Conservation (phyloP, 2,888 invertebrate genomes). For the Xylophagus ater region DNA sequence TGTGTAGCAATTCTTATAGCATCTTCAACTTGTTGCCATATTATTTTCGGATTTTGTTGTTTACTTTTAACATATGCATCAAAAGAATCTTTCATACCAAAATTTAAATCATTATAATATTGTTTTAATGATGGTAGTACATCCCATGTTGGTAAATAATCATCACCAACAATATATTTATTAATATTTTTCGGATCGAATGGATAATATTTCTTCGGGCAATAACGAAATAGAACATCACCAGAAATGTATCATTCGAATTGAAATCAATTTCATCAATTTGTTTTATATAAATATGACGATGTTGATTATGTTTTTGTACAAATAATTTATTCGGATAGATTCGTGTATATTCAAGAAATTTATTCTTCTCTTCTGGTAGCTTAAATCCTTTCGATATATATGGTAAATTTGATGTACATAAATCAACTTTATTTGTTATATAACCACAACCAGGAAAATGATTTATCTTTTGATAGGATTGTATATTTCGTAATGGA, state of each 20-base stretch:
- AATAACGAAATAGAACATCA: slow-evolving; percentile 84
- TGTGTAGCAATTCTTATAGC: slow-evolving; percentile 60
- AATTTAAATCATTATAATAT: slow-evolving; percentile 58
- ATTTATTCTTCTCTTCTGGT: slow-evolving; percentile 59
- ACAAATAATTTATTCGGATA: slow-evolving; percentile 70
- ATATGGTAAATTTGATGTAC: slow-evolving; percentile 63
- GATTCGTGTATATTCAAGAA: slow-evolving; percentile 53
- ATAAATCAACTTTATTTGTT: slow-evolving; percentile 84
- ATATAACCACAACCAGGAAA: slow-evolving; percentile 89
- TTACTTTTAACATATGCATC: slow-evolving; percentile 58
- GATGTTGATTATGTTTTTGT: slow-evolving; percentile 83
- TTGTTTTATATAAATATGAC: slow-evolving; percentile 69
- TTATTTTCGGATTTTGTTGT: slow-evolving; percentile 56
- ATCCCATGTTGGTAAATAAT: slow-evolving; percentile 91
- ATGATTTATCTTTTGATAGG: slow-evolving; percentile 79
- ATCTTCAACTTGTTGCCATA: slow-evolving; percentile 73
- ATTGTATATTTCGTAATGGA: slow-evolving; percentile 47
- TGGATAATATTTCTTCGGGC: slow-evolving; percentile 79
- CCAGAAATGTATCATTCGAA: slow-evolving; percentile 69
- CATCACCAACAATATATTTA: slow-evolving; percentile 90
- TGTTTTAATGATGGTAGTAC: slow-evolving; percentile 65
- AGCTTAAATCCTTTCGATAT: slow-evolving; percentile 83
- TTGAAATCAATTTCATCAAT: slow-evolving; percentile 59
- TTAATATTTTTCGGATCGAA: slow-evolving; percentile 68
- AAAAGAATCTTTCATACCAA: slow-evolving; percentile 77